Conservation (phyloP, 2,888 invertebrate genomes). For the Lasioglossum morio region DNA sequence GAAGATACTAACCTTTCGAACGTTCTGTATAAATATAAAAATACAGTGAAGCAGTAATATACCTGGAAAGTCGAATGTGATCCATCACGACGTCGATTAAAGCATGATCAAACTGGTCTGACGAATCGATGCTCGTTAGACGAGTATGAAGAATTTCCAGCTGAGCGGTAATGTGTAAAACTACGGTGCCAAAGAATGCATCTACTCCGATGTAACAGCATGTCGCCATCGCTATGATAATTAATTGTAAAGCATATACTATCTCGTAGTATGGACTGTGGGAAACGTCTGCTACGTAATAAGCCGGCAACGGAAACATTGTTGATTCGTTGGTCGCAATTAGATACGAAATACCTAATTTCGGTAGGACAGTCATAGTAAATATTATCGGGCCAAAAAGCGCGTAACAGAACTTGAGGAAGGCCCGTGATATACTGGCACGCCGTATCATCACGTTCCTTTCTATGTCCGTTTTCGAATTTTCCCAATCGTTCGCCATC, state of each 20-base stretch:
- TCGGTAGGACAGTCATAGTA: slow-evolving; percentile 15
- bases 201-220: slow-evolving; percentile 22
- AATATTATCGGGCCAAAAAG: background rate
- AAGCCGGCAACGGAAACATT: slow-evolving; percentile 18
- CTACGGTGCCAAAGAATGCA: slow-evolving; percentile 30
- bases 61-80: slow-evolving; percentile 52
- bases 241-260: background rate
- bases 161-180: slow-evolving; percentile 45
- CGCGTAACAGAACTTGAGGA: background rate
- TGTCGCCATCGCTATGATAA: background rate
- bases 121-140: background rate
- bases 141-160: slow-evolving; percentile 44
- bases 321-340: slow-evolving; percentile 35
- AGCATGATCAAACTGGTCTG: background rate
- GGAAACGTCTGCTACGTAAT: slow-evolving; percentile 20
- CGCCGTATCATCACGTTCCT: slow-evolving; percentile 36
- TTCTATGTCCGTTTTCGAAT: slow-evolving; percentile 24
- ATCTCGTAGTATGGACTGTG: slow-evolving; percentile 44
- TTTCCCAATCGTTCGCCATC: slow-evolving; percentile 53
- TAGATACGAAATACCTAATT: slow-evolving; percentile 37
- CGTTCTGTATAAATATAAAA: background rate
- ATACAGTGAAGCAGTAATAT: background rate
- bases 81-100: slow-evolving; percentile 14
- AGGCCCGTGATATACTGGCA: slow-evolving; percentile 1
- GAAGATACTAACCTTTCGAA: background rate